Percentiles rank a stretch among this genome's conserved stretches.
Conservation (phyloP, 2,113 vertebrate species). For the Plotosus lineatus region DNA sequence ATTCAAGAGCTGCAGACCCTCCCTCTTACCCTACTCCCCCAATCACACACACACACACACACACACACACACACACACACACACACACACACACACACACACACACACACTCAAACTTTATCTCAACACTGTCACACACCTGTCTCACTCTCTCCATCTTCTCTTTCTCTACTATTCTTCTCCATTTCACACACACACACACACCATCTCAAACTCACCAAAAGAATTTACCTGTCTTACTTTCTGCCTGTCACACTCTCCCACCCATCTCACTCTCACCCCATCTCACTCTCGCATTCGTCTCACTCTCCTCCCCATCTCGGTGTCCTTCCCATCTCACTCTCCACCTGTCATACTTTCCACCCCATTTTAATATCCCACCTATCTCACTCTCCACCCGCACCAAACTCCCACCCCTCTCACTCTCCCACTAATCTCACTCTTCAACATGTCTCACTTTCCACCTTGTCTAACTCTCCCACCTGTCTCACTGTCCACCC, state of each 20-base stretch:
- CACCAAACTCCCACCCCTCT: no score
- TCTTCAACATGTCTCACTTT: no score
- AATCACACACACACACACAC: neutral
- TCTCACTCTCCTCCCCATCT: no score
- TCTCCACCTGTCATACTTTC: no score
- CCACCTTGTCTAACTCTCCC: no score
- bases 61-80: conserved; percentile 21
- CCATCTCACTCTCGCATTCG: neutral
- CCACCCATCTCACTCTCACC: neutral
- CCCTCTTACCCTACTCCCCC: conserved; percentile 70
- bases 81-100: conserved; percentile 17
- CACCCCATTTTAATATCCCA: no score
- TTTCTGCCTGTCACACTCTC: no score
- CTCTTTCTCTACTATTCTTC: neutral
- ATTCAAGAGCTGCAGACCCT: conserved; percentile 77
- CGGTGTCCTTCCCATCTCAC: no score
- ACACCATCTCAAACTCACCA: neutral
- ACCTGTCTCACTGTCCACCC: no score
- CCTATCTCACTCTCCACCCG: no score
- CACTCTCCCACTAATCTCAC: no score
- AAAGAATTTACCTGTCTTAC: neutral
- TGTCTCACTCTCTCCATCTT: conserved; percentile 20
- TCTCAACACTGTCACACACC: neutral
- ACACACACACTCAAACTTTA: conserved; percentile 24
- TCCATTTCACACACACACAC: neutral